phyloP scores from a whole-genome alignment of 2,888 invertebrate genomes.

The Acrocyrtus sp. region DNA sequence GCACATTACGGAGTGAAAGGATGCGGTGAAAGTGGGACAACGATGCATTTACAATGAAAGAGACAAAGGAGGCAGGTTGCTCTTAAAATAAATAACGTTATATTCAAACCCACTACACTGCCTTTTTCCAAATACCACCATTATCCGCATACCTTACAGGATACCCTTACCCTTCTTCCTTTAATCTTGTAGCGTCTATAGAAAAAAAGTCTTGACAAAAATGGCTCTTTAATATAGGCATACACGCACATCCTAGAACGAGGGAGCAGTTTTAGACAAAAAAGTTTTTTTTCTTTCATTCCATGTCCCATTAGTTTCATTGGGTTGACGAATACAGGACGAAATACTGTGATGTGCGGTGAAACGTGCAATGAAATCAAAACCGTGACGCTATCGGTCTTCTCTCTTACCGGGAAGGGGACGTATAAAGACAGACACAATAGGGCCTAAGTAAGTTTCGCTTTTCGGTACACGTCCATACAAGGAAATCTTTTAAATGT shows the following conservation, averaged over 20 bases:
- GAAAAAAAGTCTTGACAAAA: no score
- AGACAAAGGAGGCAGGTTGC: constrained; percentile 3
- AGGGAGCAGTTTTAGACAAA: constrained; percentile 3
- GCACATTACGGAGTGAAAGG: constrained; percentile 11
- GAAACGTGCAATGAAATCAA: constrained; percentile 42
- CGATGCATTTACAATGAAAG: constrained; percentile 33
- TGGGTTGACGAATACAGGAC: constrained; percentile 18
- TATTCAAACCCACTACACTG: no score
- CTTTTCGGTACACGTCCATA: no score
- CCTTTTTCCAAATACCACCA: no score
- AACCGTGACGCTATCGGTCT: constrained; percentile 36
- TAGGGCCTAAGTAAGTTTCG: no score
- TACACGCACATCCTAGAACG: no score
- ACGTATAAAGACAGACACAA: constrained; percentile 2
- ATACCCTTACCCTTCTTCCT: no score
- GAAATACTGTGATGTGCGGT: constrained; percentile 19
- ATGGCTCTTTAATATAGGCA: no score
- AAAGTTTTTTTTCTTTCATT: constrained; percentile 4
- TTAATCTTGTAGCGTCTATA: no score
- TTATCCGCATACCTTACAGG: no score
- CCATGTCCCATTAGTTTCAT: neutral
- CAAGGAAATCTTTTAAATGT: no score
- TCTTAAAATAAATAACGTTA: no score
- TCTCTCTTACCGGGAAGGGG: constrained; percentile 12
- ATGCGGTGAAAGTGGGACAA: constrained; percentile 24